These are phyloP conservation scores for Epinephelus awoara DNA, from an alignment of 2,797 vertebrate genomes.

Conservation along the genomic window DNA sequence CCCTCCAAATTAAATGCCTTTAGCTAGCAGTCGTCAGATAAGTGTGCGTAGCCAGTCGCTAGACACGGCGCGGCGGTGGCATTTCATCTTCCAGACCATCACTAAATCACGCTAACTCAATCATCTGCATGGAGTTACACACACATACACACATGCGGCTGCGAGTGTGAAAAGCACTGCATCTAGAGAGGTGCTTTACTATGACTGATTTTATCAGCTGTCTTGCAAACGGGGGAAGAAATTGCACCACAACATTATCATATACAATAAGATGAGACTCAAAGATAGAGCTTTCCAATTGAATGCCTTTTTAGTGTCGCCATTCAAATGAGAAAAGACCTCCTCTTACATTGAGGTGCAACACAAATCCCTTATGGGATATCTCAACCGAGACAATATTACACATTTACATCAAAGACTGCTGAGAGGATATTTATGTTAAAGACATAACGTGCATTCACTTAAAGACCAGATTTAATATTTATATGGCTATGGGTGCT, in stretches of 20 bases:
- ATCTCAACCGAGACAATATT: conserved; percentile 71
- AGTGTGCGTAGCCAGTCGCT: conserved; percentile 71
- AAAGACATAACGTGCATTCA: conserved; percentile 48
- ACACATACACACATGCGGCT: conserved; percentile 27
- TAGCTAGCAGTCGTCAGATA: conserved; percentile 74
- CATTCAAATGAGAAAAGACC: conserved; percentile 78
- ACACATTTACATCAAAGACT: conserved; percentile 72
- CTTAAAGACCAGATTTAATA: conserved; percentile 52
- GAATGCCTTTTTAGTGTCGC: conserved; percentile 77
- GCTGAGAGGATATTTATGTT: conserved; percentile 63
- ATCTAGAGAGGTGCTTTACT: conserved; percentile 73
- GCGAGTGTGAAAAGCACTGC: conserved; percentile 42
- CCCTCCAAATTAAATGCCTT: conserved; percentile 76
- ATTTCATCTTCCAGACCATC: conserved; percentile 79
- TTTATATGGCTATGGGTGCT: conserved; percentile 7
- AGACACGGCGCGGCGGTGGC: conserved; percentile 60
- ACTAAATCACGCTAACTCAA: conserved; percentile 82
- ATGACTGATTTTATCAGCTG: conserved; percentile 79
- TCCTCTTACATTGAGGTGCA: conserved; percentile 55
- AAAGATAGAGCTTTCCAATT: conserved; percentile 75
- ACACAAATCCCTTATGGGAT: conserved; percentile 69
- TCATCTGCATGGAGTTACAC: conserved; percentile 71
- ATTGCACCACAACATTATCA: conserved; percentile 81
- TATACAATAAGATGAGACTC: conserved; percentile 79
- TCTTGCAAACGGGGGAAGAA: conserved; percentile 73